These are phyloP conservation scores for Sciurus carolinensis DNA, from an alignment of 2,797 vertebrate genomes.

Conservation along the genomic window DNA sequence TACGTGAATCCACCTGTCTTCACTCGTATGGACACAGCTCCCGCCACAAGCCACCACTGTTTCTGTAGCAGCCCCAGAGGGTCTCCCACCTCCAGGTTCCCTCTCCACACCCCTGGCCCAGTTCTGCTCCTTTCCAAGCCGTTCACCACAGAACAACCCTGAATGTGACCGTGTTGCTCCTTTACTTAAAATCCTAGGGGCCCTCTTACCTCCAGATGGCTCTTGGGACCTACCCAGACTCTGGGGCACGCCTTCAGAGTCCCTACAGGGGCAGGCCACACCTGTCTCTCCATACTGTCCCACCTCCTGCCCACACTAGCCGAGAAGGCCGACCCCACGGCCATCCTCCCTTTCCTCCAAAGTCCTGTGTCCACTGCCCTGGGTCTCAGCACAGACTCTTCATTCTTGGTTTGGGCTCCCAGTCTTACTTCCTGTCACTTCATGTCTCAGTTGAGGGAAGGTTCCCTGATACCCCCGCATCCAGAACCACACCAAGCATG, in stretches of 20 bases:
- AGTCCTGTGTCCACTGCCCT: not conserved
- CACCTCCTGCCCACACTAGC: not conserved
- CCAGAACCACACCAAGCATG: too few relatives aligned
- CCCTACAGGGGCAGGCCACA: not conserved
- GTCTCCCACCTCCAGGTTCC: not conserved
- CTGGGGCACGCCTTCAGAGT: too few relatives aligned
- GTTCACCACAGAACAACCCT: not conserved
- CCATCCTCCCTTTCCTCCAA: not conserved
- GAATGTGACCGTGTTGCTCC: not conserved
- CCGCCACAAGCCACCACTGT: not conserved
- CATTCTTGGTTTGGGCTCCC: not conserved
- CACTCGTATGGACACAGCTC: not conserved
- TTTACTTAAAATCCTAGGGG: too few relatives aligned
- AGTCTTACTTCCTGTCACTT: not conserved
- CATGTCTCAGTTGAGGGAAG: not conserved
- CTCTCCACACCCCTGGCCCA: not conserved
- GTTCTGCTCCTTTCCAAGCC: not conserved
- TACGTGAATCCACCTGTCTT: not conserved
- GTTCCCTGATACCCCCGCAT: too few relatives aligned
- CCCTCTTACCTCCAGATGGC: too few relatives aligned
- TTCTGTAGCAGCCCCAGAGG: not conserved
- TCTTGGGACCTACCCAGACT: too few relatives aligned
- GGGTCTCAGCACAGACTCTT: not conserved
- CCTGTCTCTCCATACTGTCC: accelerated
- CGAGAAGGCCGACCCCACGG: not conserved